Conservation (phyloP, 2,113 vertebrate genomes). For the Parus major region DNA sequence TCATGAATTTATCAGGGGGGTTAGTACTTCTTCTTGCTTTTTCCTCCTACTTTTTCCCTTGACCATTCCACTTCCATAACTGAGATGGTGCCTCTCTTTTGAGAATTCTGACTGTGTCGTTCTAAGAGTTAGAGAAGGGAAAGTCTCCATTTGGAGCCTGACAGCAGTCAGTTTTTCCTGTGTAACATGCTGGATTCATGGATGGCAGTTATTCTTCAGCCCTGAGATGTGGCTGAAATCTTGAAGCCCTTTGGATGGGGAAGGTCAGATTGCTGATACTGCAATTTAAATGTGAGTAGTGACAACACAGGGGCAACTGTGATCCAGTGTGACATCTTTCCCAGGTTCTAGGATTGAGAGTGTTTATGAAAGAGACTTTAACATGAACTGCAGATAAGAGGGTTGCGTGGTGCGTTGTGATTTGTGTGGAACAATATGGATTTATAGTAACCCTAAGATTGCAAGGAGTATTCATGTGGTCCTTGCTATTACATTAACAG, state of each 20-base stretch:
- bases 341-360: background rate
- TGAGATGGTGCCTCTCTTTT: background rate
- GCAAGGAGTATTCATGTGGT: background rate
- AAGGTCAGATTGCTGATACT: background rate
- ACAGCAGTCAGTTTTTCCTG: background rate
- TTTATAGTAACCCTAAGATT: background rate
- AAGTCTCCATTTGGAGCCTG: background rate
- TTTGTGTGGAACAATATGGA: background rate
- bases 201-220: background rate
- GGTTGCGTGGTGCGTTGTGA: background rate
- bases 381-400: background rate
- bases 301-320: background rate
- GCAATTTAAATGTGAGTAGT: background rate
- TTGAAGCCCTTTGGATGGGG: background rate
- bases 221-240: background rate
- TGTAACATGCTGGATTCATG: background rate
- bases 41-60: background rate
- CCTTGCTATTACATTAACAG: background rate
- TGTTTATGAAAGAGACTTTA: background rate
- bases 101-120: background rate
- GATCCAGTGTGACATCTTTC: background rate
- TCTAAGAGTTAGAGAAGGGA: background rate
- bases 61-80: background rate
- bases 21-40: background rate
- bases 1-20: background rate